These are phyloP conservation scores for Grammomys dolichurus DNA, from an alignment of 2,113 vertebrate species.

Conservation along the genomic window DNA sequence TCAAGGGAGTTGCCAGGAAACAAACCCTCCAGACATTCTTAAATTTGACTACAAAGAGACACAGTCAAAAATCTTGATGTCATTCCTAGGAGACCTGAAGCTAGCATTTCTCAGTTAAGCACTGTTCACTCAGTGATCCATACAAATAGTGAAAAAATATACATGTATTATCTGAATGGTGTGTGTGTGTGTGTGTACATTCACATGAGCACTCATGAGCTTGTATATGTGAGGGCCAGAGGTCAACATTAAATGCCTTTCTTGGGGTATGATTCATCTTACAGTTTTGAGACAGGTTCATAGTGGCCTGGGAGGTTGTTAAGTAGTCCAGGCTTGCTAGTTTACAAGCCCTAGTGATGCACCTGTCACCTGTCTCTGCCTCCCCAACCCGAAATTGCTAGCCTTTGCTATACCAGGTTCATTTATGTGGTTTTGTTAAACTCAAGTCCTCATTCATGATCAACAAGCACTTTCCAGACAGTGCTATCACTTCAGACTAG, in stretches of 20 bases:
- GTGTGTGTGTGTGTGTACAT: background rate
- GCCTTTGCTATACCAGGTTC: background rate
- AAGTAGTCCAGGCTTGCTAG: no score
- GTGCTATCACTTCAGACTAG: background rate
- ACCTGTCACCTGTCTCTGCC: background rate
- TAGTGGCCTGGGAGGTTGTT: background rate
- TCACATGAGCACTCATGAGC: no score
- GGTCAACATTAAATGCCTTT: background rate
- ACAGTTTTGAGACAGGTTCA: background rate
- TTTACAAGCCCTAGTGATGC: no score
- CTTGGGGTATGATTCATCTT: background rate
- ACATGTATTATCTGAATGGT: background rate
- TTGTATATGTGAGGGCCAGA: background rate
- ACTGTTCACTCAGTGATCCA: background rate
- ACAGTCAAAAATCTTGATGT: background rate
- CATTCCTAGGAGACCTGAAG: background rate
- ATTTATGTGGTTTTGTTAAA: background rate
- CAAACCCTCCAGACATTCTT: background rate
- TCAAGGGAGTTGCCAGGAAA: background rate
- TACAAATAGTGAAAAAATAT: background rate
- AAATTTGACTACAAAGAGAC: background rate
- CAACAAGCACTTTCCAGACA: background rate
- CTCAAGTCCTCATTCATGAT: background rate
- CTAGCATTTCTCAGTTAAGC: background rate
- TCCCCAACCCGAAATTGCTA: no score